These are phyloP conservation scores for Xiphorhynchus elegans DNA, from an alignment of 2,113 vertebrate species.

Conservation along the genomic window DNA sequence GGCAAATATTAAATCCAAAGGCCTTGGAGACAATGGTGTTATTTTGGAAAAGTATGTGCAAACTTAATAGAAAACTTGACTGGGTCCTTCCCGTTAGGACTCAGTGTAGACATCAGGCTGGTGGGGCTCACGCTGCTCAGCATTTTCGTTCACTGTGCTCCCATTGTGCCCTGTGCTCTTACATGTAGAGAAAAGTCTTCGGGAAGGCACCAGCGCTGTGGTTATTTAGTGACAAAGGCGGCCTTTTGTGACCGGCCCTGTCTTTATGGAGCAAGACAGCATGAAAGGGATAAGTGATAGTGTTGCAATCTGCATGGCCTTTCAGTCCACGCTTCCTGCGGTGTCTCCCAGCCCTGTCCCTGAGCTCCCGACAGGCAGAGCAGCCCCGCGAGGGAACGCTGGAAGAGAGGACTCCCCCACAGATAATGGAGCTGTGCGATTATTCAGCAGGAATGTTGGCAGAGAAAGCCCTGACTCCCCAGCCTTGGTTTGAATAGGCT, in stretches of 20 bases:
- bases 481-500: slow-evolving; percentile 61
- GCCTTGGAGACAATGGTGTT: neutral
- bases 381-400: neutral
- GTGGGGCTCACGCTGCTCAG: neutral
- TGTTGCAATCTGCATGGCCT: slow-evolving; percentile 1
- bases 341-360: slow-evolving; percentile 30
- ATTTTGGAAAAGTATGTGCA: neutral
- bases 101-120: neutral
- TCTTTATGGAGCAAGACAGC: slow-evolving; percentile 33
- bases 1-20: neutral
- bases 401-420: slow-evolving; percentile 58
- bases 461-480: slow-evolving; percentile 61
- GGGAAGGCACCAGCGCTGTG: slow-evolving; percentile 1
- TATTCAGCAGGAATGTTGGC: slow-evolving; percentile 76
- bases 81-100: neutral
- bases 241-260: slow-evolving; percentile 23
- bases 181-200: neutral
- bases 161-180: neutral
- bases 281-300: slow-evolving; percentile 62
- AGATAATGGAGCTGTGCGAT: slow-evolving; percentile 66
- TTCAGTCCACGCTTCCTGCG: slow-evolving; percentile 28
- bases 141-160: neutral
- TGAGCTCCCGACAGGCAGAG: slow-evolving; percentile 33
- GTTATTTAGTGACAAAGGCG: neutral
- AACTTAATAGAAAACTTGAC: neutral